Percentiles rank a stretch among this genome's conserved stretches.
Conservation (phyloP, 1,140 invertebrate species). For the Diachasmimorpha longicaudata region DNA sequence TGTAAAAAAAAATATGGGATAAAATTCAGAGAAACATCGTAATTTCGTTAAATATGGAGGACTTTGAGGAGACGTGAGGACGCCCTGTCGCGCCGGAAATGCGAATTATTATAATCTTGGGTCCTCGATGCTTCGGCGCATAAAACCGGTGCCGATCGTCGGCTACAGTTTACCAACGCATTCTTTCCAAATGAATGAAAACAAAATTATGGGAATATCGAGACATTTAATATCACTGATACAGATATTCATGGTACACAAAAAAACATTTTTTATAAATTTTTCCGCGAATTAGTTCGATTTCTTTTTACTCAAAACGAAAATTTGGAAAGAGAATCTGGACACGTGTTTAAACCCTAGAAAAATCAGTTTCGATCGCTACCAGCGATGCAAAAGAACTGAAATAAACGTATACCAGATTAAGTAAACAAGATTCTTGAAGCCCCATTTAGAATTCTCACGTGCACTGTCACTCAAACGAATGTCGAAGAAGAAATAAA, state of each 20-base stretch:
- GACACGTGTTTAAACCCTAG: not conserved
- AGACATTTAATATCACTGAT: too few species aligned
- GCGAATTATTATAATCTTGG: conserved; percentile 18
- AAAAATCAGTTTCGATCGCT: not conserved
- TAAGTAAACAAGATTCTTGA: conserved; percentile 43
- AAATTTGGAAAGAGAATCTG: not conserved
- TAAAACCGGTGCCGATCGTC: not conserved
- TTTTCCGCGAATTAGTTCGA: too few species aligned
- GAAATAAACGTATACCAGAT: conserved; percentile 25
- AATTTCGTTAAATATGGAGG: conserved; percentile 12
- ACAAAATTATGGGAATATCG: not conserved
- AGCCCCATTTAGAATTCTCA: conserved; percentile 33
- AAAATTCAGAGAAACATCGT: conserved; percentile 6
- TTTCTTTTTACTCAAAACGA: too few species aligned
- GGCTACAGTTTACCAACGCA: not conserved
- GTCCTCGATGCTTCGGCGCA: not conserved
- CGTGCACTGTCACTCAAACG: conserved; percentile 8
- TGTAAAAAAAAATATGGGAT: conserved; percentile 9
- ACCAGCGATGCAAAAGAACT: not conserved
- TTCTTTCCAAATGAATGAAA: not conserved
- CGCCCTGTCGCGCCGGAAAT: conserved; percentile 9
- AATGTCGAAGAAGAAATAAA: not conserved
- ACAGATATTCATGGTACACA: too few species aligned
- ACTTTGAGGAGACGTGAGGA: not conserved
- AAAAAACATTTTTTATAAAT: too few species aligned